These are phyloP conservation scores for Callopanchax toddi DNA, from an alignment of 2,113 vertebrate genomes.

Conservation along the genomic window DNA sequence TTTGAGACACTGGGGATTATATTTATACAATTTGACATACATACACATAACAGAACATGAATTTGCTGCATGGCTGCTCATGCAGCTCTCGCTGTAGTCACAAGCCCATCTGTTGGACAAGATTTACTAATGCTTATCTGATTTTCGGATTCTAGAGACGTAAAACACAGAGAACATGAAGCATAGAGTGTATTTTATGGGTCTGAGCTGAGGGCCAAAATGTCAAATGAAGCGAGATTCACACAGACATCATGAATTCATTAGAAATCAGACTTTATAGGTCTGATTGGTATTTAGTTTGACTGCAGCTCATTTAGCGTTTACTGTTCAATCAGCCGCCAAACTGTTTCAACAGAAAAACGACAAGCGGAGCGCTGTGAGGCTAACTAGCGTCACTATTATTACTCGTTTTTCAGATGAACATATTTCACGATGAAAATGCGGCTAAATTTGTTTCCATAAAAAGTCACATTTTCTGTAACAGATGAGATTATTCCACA, in stretches of 20 bases:
- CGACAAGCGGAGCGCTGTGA: neutral
- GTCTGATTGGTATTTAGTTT: neutral
- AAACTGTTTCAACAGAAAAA: neutral
- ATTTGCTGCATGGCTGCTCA: slow-evolving; percentile 45
- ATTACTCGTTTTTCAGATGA: neutral
- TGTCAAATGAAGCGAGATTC: neutral
- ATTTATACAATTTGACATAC: slow-evolving; percentile 8
- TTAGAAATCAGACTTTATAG: neutral
- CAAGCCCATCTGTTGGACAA: slow-evolving; percentile 38
- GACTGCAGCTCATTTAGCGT: neutral
- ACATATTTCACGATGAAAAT: no score
- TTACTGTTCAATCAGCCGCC: neutral
- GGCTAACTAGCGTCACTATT: neutral
- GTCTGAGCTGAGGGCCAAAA: neutral
- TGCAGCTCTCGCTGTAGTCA: slow-evolving; percentile 33
- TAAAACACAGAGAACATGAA: neutral
- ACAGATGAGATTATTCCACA: no score
- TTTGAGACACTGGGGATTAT: slow-evolving; percentile 9
- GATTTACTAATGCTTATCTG: neutral
- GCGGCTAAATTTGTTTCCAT: neutral
- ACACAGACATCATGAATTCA: neutral
- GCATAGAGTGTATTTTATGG: neutral
- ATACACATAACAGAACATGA: neutral
- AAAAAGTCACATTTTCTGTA: no score
- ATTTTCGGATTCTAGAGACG: slow-evolving; percentile 5